Base-by-base conservation (phyloP, 1,140 invertebrate species). In the Hydropsyche tenuis region DNA sequence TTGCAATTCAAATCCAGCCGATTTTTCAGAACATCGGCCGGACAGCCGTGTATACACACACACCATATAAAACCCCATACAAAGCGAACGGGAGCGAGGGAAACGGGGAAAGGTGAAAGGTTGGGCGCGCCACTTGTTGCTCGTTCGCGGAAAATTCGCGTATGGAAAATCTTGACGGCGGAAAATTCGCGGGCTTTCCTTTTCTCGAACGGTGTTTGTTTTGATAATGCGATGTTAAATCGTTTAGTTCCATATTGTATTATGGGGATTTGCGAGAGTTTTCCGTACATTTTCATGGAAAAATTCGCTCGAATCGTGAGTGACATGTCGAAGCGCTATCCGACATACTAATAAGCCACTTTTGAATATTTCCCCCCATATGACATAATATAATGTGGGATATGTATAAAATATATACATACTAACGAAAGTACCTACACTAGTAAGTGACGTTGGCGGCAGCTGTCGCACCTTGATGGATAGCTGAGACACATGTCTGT, bases 381-480 rank as follows among this genome's bases (percentile, higher is more conserved):
- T 46, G 45, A 46, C 45, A 12, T 12, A n/a, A 16, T 46, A 16
- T 46, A 46, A 6, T 12, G 5, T 6, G 12, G 37, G 37, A 6
- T 43, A 43, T 43, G 12, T 43, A 43, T 43, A 43, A 43, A 6
- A 43, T 43, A 43, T 43, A 43, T 43, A 43, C 12, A 43, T 43
- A 43, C 12, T 6, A 6, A 12, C 12, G 37, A 6, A 12, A 6
- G 37, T 43, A 12, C 12, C 5, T 43, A 12, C 12, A 12, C 60
- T 66, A 45, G 45, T 69, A 69, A 62, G 66, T 73, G 76, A 77
- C 62, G 73, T 71, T 70, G 42, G 70, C 53, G 70, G 73, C 76
- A 77, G 73, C 76, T 77, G 76, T 77, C 76, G 76, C 76, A 51
- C 46, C 56, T 73, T 77, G 76, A 77, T 77, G 73, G 76, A 77